Percentiles rank a stretch among this genome's conserved stretches.
These are phyloP conservation scores for Pagetopsis macropterus DNA, from an alignment of 2,797 vertebrate genomes.

Conservation along the genomic window DNA sequence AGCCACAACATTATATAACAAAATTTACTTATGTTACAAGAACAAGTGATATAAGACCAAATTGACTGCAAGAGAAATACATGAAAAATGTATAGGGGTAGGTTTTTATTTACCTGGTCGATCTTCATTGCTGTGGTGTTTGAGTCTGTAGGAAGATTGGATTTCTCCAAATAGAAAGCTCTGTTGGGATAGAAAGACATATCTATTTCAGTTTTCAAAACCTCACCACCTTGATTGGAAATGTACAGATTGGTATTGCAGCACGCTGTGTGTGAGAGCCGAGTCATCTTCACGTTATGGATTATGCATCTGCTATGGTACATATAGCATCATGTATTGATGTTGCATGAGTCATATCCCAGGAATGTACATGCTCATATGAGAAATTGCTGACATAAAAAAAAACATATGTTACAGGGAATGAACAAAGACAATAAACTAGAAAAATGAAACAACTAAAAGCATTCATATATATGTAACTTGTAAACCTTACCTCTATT, in stretches of 20 bases:
- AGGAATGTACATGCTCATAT: conserved; percentile 4
- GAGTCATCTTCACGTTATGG: conserved; percentile 50
- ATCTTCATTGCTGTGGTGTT: conserved; percentile 96
- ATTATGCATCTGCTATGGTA: conserved; percentile 32
- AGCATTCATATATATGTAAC: not conserved
- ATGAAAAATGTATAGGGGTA: conserved; percentile 3
- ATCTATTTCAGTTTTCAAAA: conserved; percentile 33
- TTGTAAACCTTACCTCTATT: not conserved
- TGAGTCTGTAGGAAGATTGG: conserved; percentile 94
- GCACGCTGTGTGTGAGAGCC: conserved; percentile 46
- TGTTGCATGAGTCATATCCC: conserved; percentile 26
- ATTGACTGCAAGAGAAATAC: not conserved
- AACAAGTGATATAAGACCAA: conserved; percentile 30
- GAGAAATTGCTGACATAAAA: conserved; percentile 3
- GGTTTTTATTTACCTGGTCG: conserved; percentile 90
- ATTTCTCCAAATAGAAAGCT: conserved; percentile 97
- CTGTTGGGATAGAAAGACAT: conserved; percentile 76
- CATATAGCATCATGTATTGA: conserved; percentile 33
- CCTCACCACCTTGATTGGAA: conserved; percentile 16
- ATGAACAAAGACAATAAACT: not conserved
- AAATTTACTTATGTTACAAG: conserved; percentile 51
- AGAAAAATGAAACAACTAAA: not conserved
- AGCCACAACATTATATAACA: conserved; percentile 74
- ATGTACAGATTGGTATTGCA: conserved; percentile 24
- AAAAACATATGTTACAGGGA: not conserved